phyloP scores from a whole-genome alignment of 2,113 vertebrate genomes.

The Maccullochella peelii region DNA sequence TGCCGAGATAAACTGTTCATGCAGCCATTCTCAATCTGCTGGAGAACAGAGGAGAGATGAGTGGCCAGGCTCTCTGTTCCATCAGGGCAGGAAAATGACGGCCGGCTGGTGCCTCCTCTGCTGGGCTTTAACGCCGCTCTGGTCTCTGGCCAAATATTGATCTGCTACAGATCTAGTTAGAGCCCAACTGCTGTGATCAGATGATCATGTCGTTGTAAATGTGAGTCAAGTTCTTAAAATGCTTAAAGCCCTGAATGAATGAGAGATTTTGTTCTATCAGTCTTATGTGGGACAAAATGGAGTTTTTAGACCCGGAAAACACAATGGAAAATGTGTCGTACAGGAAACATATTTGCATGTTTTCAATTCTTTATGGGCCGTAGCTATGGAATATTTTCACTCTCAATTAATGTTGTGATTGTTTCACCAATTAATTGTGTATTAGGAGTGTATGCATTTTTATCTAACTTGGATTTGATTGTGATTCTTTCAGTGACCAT shows the following conservation, averaged over 20 bases:
- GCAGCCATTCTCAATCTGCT: conserved; percentile 47
- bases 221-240: conserved; percentile 19
- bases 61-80: conserved; percentile 9
- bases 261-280: background rate
- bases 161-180: conserved; percentile 48
- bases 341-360: background rate
- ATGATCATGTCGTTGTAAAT: conserved; percentile 10
- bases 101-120: conserved; percentile 39
- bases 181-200: conserved; percentile 45
- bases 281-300: background rate
- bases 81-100: conserved; percentile 33
- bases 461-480: background rate
- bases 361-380: background rate
- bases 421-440: background rate
- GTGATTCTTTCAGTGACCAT: background rate
- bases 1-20: conserved; percentile 30
- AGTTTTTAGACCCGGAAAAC: background rate
- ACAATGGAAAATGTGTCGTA: too few species aligned
- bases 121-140: conserved; percentile 16
- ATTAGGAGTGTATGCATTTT: background rate
- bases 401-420: background rate
- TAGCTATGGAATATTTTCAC: background rate
- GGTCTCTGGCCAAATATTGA: conserved; percentile 58
- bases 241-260: background rate
- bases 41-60: conserved; percentile 46